Base-by-base conservation (phyloP, 1,140 invertebrate genomes). In the Rhopalosiphum maidis region DNA sequence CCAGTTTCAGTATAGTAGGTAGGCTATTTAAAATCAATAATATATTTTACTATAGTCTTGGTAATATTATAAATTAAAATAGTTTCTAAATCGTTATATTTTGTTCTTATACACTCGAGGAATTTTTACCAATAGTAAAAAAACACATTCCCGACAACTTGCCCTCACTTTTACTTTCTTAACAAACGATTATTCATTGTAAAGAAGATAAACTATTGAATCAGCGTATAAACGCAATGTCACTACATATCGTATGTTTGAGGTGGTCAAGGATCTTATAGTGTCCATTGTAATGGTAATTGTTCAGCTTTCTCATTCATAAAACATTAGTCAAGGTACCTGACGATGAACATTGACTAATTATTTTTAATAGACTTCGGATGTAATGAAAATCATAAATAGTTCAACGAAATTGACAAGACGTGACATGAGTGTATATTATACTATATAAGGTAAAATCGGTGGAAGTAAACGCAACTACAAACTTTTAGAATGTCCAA, bases 321-420 rank as follows among this genome's bases (percentile, higher is more conserved):
- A 89, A 89, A 89, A 89, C 87, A 89, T 89, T 89, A 89, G 87
- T 89, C 87, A 89, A 89, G 87, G 87, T 54, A 89, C n/a, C 8
- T 89, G 51, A 37, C 46, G n/a, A 54, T 35, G 48, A 35, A 89
- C 30, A 37, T 25, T 37, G 87, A 89, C 48, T 89, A 89, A 89
- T 89, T 89, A 54, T 54, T 89, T 89, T 54, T 87, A 87, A 87
- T 87, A 51, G 43, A 46, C 46, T 87, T n/a, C 8, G 43, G 25
- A 87, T 87, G 7, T 87, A 87, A 46, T 46, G 41, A 86, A 48
- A 87, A 51, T 23, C 77, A 83, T 37, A 37, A 83, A 83, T 43
- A 85, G 37, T 85, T 25, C 30, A 48, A 48, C 30, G 18, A 87
- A 15, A 87, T n/a, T 46, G 86, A 48, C 25, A 87, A 30, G 3